A percentile compares a stretch with the other conserved stretches of the same genome.
phyloP scores from a whole-genome alignment of 2,888 invertebrate genomes.

The Cephus runcator region DNA sequence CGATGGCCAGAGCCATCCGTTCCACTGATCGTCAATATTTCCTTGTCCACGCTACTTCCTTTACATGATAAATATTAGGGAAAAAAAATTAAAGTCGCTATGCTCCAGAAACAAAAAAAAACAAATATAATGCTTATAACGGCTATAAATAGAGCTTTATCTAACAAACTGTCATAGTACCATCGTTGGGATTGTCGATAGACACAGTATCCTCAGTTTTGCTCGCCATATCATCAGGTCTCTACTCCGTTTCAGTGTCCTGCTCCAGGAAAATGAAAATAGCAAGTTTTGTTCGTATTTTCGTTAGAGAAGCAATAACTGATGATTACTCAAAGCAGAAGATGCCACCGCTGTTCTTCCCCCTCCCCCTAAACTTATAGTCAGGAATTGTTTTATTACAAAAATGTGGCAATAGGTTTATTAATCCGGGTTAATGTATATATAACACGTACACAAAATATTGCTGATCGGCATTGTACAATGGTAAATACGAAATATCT shows the following conservation, averaged over 20 bases:
- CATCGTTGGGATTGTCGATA: conserved; percentile 58
- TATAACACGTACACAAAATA: not conserved
- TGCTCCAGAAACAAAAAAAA: conserved; percentile 4
- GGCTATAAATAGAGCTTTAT: not conserved
- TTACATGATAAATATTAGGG: not conserved
- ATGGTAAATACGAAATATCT: not conserved
- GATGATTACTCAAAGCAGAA: not conserved
- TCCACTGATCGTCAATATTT: conserved; percentile 41
- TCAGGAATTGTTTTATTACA: not conserved
- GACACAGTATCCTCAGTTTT: conserved; percentile 57
- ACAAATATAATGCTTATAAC: not conserved
- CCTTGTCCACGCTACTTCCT: conserved; percentile 21
- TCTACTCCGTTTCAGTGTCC: not conserved
- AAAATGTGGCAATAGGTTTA: not conserved
- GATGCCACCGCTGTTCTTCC: not conserved
- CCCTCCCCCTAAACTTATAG: not conserved
- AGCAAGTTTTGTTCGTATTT: not conserved
- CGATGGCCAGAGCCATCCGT: conserved; percentile 48
- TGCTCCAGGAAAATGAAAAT: not conserved
- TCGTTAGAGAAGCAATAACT: not conserved
- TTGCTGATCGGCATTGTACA: not conserved
- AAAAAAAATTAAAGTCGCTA: not conserved
- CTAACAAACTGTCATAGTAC: conserved; percentile 31
- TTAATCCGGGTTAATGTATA: not conserved
- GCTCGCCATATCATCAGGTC: conserved; percentile 48